A percentile compares a stretch with the other conserved stretches of the same genome.
Evolutionary conservation across 2,797 vertebrate species (phyloP).

Genomic region (Lithobates pipiens): DNA sequence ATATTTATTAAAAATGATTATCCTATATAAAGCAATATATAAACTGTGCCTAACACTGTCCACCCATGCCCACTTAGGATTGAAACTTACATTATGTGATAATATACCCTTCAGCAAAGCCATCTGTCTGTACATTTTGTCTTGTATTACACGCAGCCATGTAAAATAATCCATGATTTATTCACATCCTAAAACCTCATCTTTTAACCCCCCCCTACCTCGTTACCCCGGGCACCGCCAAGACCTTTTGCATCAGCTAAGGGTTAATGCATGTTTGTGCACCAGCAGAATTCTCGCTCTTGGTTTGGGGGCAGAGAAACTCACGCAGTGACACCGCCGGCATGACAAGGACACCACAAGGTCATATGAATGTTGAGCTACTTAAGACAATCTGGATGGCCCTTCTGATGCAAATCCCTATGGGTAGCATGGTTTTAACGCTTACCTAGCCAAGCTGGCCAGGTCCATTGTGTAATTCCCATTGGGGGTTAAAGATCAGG

Average conservation of each 20-base stretch:
- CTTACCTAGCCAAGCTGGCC: neutral
- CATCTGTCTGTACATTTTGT: slow-evolving; percentile 4
- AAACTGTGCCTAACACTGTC: no score
- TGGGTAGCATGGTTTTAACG: slow-evolving; percentile 14
- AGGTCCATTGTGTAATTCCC: neutral
- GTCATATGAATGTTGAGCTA: slow-evolving; percentile 32
- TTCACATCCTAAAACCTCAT: neutral
- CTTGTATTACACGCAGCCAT: neutral
- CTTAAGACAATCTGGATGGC: slow-evolving; percentile 20
- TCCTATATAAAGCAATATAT: neutral
- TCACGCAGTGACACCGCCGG: slow-evolving; percentile 41
- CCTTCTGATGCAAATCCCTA: slow-evolving; percentile 17
- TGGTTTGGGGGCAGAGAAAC: slow-evolving; percentile 50
- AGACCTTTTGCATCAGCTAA: neutral
- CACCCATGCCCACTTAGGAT: neutral
- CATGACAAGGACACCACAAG: slow-evolving; percentile 58
- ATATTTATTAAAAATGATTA: neutral
- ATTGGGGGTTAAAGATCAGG: slow-evolving; percentile 41
- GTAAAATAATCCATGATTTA: slow-evolving; percentile 5
- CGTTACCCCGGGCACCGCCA: neutral
- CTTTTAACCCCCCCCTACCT: slow-evolving; percentile 3
- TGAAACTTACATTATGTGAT: neutral
- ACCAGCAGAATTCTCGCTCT: neutral
- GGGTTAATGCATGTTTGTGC: neutral
- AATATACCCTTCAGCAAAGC: neutral